Percentiles rank a stretch among this genome's conserved stretches.
These are phyloP conservation scores for Reticulitermes speratus DNA, from an alignment of 1,140 invertebrate genomes.

Conservation along the genomic window DNA sequence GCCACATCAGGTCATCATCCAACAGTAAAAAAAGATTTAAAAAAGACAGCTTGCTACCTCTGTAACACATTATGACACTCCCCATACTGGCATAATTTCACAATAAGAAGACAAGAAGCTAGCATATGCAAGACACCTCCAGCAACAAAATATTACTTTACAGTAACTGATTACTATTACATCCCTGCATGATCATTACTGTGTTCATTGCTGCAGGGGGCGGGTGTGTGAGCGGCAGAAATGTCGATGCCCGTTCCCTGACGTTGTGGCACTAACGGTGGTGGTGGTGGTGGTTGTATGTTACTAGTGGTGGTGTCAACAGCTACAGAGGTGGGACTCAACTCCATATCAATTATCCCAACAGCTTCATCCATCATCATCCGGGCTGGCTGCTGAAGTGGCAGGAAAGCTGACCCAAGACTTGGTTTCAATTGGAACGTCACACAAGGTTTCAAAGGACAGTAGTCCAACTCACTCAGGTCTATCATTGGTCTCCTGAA, in stretches of 20 bases:
- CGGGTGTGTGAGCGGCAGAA: background rate
- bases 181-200: conserved; percentile 23
- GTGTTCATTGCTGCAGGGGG: conserved; percentile 21
- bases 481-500: conserved; percentile 53
- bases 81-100: too few species aligned
- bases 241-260: background rate
- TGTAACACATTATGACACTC: too few species aligned
- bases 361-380: background rate
- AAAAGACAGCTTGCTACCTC: background rate
- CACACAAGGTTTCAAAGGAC: conserved; percentile 61
- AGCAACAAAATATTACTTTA: background rate
- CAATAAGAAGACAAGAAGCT: background rate
- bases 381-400: conserved; percentile 59
- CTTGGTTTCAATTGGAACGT: conserved; percentile 78
- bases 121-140: background rate
- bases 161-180: conserved; percentile 1
- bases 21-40: background rate
- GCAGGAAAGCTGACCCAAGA: conserved; percentile 78
- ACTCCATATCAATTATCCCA: conserved; percentile 19
- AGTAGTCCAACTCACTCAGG: conserved; percentile 51
- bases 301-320: background rate
- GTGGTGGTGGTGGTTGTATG: background rate
- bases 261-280: background rate
- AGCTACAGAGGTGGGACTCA: conserved; percentile 22
- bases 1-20: background rate